Conservation (phyloP, 1,140 invertebrate genomes). For the Cydia pomonella region DNA sequence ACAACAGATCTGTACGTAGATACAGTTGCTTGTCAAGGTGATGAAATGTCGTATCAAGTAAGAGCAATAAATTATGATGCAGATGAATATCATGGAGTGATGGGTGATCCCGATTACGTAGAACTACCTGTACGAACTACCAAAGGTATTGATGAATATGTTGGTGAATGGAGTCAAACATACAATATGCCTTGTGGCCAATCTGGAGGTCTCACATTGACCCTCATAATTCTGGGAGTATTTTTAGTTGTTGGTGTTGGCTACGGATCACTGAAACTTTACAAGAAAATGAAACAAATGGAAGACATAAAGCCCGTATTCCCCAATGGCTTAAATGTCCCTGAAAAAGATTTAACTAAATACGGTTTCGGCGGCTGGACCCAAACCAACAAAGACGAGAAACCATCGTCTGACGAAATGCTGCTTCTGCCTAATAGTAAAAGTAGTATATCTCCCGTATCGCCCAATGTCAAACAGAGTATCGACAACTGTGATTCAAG, state of each 20-base stretch:
- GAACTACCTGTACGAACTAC: slow-evolving; percentile 42
- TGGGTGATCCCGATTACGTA: slow-evolving; percentile 51
- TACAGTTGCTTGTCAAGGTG: slow-evolving; percentile 60
- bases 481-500: slow-evolving; percentile 67
- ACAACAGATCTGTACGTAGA: slow-evolving; percentile 58
- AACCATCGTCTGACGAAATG: slow-evolving; percentile 71
- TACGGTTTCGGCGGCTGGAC: slow-evolving; percentile 67
- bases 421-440: slow-evolving; percentile 67
- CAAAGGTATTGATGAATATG: slow-evolving; percentile 48
- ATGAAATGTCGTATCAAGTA: slow-evolving; percentile 63
- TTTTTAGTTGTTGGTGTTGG: slow-evolving; percentile 58
- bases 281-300: slow-evolving; percentile 73
- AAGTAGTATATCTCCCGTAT: slow-evolving; percentile 45
- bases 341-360: slow-evolving; percentile 72
- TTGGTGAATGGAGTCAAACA: slow-evolving; percentile 77
- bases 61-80: slow-evolving; percentile 74
- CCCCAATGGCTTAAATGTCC: slow-evolving; percentile 67
- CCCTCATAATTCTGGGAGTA: slow-evolving; percentile 59
- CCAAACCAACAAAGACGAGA: slow-evolving; percentile 69
- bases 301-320: slow-evolving; percentile 75
- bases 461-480: slow-evolving; percentile 61
- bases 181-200: slow-evolving; percentile 57
- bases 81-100: slow-evolving; percentile 64
- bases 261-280: slow-evolving; percentile 65
- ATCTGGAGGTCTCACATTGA: slow-evolving; percentile 59